phyloP scores from a whole-genome alignment of 2,888 invertebrate genomes.

The Tenthredo notha region DNA sequence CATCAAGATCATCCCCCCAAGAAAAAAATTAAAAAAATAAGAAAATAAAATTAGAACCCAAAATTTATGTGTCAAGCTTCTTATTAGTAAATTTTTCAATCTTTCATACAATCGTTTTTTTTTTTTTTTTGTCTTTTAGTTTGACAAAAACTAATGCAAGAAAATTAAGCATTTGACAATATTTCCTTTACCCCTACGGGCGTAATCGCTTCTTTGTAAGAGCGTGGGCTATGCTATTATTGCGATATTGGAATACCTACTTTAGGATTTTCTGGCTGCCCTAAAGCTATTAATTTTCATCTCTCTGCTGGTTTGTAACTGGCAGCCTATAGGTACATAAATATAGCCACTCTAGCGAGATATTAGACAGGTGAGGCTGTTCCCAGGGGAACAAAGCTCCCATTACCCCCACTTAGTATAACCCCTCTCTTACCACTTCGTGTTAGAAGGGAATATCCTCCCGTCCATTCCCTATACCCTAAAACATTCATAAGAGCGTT shows the following conservation, averaged over 20 bases:
- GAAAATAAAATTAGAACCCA: not conserved
- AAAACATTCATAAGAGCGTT: slow-evolving; percentile 72
- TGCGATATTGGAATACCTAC: slow-evolving; percentile 24
- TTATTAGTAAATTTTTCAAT: not conserved
- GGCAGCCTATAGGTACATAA: slow-evolving; percentile 62
- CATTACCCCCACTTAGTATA: slow-evolving; percentile 70
- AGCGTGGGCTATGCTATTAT: not conserved
- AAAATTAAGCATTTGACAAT: not conserved
- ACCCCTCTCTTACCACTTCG: slow-evolving; percentile 57
- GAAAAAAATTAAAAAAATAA: not conserved
- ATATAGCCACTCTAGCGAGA: slow-evolving; percentile 70
- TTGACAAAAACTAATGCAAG: not conserved
- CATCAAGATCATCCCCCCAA: not conserved
- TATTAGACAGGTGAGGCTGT: slow-evolving; percentile 75
- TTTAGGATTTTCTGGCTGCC: not conserved
- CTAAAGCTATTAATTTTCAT: slow-evolving; percentile 51
- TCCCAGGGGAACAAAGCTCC: slow-evolving; percentile 76
- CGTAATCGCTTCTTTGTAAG: not conserved
- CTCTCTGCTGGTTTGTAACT: slow-evolving; percentile 46
- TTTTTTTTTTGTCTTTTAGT: not conserved
- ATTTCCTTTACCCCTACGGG: not conserved
- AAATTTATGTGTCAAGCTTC: too few species aligned
- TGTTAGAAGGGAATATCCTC: not conserved
- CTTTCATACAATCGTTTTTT: too few species aligned
- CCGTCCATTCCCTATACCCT: slow-evolving; percentile 60